Conservation (phyloP, 2,888 invertebrate genomes). For the Ethmia dodecea region DNA sequence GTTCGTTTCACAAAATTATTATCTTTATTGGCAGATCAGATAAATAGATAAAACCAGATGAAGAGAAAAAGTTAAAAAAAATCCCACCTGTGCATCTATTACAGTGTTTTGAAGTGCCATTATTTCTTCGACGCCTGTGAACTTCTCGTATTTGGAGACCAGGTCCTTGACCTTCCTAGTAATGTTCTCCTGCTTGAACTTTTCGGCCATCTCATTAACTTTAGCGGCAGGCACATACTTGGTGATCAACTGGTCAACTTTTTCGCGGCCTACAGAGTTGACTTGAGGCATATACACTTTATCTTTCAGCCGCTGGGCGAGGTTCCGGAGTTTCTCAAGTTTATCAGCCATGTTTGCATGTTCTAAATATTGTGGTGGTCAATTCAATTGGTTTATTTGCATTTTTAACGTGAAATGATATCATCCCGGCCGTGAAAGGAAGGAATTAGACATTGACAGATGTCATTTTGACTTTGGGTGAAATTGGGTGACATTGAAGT, state of each 20-base stretch:
- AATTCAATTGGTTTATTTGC: conserved; percentile 22
- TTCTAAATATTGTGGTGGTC: conserved; percentile 29
- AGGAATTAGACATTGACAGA: conserved; percentile 3
- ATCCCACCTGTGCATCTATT: conserved; percentile 78
- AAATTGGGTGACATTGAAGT: too few relatives aligned
- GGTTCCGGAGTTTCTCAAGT: conserved; percentile 53
- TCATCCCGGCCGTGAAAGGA: conserved; percentile 24
- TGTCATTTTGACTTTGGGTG: conserved; percentile 3
- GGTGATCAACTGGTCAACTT: conserved; percentile 53
- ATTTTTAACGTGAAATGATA: conserved; percentile 31
- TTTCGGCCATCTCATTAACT: conserved; percentile 58
- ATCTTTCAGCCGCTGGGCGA: conserved; percentile 55
- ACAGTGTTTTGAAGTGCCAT: conserved; percentile 85
- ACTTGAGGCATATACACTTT: conserved; percentile 48
- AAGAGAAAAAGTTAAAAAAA: conserved; percentile 1
- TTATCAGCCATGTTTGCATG: conserved; percentile 67
- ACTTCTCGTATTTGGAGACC: conserved; percentile 82
- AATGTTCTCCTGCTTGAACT: conserved; percentile 49
- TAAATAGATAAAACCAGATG: too few relatives aligned
- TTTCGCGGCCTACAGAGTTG: conserved; percentile 40
- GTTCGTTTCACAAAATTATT: too few relatives aligned
- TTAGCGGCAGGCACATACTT: conserved; percentile 53
- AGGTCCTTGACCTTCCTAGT: conserved; percentile 59
- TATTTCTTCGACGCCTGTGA: conserved; percentile 88
- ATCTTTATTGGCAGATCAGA: too few relatives aligned